Conservation (phyloP, 1,140 invertebrate species). For the Reticulitermes speratus region DNA sequence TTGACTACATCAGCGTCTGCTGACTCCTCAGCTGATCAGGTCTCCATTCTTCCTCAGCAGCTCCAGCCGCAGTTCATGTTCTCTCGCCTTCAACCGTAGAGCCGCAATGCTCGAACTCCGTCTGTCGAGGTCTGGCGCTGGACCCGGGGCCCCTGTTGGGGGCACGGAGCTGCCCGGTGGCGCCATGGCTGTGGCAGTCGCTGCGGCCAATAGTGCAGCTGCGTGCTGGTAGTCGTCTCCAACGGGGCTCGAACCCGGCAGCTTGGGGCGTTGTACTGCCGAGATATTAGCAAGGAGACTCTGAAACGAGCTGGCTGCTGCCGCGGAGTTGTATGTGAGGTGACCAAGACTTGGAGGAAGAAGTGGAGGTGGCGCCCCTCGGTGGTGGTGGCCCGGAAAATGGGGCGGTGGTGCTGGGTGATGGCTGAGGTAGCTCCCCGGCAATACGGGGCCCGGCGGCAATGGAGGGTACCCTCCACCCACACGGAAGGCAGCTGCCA, state of each 20-base stretch:
- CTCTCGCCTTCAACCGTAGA: constrained; percentile 83
- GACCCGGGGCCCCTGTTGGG: constrained; percentile 43
- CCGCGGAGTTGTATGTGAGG: constrained; percentile 51
- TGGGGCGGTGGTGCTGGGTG: constrained; percentile 57
- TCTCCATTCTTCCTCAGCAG: constrained; percentile 79
- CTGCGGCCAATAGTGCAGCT: constrained; percentile 36
- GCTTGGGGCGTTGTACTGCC: constrained; percentile 59
- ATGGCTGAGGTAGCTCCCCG: constrained; percentile 48
- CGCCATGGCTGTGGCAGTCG: constrained; percentile 45
- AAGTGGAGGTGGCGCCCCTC: constrained; percentile 46
- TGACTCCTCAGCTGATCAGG: constrained; percentile 64
- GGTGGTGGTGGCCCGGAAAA: constrained; percentile 6
- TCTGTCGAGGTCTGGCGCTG: constrained; percentile 65
- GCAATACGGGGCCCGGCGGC: constrained; percentile 47
- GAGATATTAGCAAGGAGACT: constrained; percentile 79
- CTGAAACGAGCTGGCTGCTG: constrained; percentile 69
- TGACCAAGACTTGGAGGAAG: constrained; percentile 59
- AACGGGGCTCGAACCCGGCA: constrained; percentile 44
- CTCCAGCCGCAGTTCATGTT: constrained; percentile 85
- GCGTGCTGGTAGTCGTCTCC: constrained; percentile 35
- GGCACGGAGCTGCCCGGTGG: constrained; percentile 52
- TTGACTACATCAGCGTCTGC: background rate
- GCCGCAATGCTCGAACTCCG: constrained; percentile 88
- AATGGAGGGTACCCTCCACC: constrained; percentile 46
- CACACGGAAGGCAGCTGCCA: constrained; percentile 34